These are phyloP conservation scores for Cherax quadricarinatus DNA, from an alignment of 1,140 invertebrate genomes.

Conservation along the genomic window DNA sequence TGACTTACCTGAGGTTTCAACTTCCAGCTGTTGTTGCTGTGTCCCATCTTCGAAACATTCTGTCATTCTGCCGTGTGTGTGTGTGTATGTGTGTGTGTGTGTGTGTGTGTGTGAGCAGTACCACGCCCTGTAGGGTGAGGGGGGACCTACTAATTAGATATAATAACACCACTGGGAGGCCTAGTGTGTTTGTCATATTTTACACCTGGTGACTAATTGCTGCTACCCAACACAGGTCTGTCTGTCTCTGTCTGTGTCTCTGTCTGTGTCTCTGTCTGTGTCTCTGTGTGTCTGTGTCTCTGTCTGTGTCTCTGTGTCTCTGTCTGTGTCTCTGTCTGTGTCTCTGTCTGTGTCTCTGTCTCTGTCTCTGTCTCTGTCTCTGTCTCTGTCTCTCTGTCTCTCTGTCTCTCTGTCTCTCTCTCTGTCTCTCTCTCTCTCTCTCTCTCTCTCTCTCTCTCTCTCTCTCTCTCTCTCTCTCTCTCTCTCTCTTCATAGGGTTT, in stretches of 20 bases:
- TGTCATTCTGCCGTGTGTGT: neutral
- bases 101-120: neutral
- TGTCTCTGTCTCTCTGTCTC: too few species aligned
- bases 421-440: neutral
- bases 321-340: too few species aligned
- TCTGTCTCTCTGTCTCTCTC: too few species aligned
- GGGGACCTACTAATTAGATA: neutral
- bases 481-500: too few species aligned
- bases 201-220: slow-evolving; percentile 31
- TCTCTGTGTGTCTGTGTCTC: too few species aligned
- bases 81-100: neutral
- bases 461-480: neutral
- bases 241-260: neutral
- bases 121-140: neutral
- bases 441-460: neutral
- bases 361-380: neutral
- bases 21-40: too few species aligned
- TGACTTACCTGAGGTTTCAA: too few species aligned
- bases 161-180: slow-evolving; percentile 10
- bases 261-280: too few species aligned
- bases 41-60: too few species aligned
- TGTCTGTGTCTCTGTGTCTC: neutral
- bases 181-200: slow-evolving; percentile 15
- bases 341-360: neutral
- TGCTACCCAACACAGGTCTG: neutral